Conservation (phyloP, 2,113 vertebrate genomes). For the Ochotona curzoniae region DNA sequence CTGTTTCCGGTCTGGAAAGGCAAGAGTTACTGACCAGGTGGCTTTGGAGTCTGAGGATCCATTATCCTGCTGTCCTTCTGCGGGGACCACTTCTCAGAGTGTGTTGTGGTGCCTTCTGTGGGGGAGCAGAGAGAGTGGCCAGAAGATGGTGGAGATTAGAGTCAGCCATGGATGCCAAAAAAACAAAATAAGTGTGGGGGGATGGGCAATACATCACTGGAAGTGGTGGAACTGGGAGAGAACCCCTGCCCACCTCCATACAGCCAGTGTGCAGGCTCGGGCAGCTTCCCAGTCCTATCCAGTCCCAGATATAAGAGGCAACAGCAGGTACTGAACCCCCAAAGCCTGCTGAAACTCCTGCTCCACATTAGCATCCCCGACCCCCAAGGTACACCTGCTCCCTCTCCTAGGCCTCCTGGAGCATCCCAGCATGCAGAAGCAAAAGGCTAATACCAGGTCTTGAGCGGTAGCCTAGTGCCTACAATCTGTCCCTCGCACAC, state of each 20-base stretch:
- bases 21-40: constrained; percentile 54
- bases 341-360: not conserved
- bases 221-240: not conserved
- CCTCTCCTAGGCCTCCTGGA: not conserved
- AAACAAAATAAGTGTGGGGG: too few species aligned
- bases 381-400: not conserved
- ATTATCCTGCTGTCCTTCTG: rapidly evolving
- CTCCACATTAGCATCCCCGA: not conserved
- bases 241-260: not conserved
- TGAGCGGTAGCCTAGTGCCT: not conserved
- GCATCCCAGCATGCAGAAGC: not conserved
- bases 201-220: not conserved
- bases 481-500: too few species aligned
- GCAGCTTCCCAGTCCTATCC: rapidly evolving
- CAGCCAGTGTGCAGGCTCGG: not conserved
- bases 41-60: rapidly evolving
- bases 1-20: not conserved
- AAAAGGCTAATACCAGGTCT: not conserved
- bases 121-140: not conserved
- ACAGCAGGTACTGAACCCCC: not conserved
- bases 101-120: not conserved
- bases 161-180: not conserved
- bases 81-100: not conserved
- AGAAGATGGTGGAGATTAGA: not conserved
- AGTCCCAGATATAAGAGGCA: not conserved